phyloP scores from a whole-genome alignment of 64 coral and sea anemone species.

The Hydrozoanthus tunicans region DNA sequence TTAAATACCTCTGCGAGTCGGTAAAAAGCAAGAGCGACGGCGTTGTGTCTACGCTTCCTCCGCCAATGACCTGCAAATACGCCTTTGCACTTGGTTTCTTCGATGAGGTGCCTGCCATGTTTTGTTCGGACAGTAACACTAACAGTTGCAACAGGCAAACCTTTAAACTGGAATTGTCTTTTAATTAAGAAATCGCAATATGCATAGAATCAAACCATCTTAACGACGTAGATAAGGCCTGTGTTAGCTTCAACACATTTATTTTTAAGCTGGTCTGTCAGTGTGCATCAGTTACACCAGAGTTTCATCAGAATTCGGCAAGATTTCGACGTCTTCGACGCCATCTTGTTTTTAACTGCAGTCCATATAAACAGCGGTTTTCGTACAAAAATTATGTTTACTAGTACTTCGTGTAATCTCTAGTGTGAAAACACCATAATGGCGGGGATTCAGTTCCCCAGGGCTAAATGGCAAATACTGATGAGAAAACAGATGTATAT shows the following conservation, averaged over 20 bases:
- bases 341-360: constrained; percentile 34
- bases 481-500: not conserved
- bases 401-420: constrained; percentile 15
- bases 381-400: not conserved
- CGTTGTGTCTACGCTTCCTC: constrained; percentile 69
- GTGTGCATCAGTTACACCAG: not conserved
- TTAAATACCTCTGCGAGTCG: constrained; percentile 83
- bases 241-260: not conserved
- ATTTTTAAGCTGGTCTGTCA: too few species aligned
- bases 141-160: not conserved
- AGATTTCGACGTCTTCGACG: not conserved
- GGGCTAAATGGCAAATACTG: not conserved
- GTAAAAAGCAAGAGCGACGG: constrained; percentile 89
- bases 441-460: not conserved
- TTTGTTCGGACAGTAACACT: not conserved
- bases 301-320: constrained; percentile 31
- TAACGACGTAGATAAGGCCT: not conserved
- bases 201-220: not conserved
- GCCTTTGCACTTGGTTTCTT: constrained; percentile 59
- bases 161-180: not conserved
- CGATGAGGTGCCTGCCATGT: not conserved
- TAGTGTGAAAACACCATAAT: not conserved
- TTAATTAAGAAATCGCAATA: not conserved
- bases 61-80: constrained; percentile 90
- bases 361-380: constrained; percentile 15